Percentiles rank a stretch among this genome's conserved stretches.
Conservation (phyloP, 2,113 vertebrate genomes). For the Scomber japonicus region DNA sequence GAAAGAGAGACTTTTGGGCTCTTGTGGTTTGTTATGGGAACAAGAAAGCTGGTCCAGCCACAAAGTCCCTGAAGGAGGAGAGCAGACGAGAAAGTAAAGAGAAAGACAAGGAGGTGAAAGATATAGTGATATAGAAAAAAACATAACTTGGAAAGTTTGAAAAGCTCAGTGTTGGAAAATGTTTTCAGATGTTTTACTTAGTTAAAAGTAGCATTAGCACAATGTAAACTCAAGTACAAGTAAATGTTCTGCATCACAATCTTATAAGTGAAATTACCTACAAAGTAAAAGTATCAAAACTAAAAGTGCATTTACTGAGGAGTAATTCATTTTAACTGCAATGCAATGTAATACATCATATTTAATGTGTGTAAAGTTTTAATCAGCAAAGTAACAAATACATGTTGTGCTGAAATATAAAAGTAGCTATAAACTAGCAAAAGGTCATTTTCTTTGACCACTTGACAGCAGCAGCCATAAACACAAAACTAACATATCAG, state of each 20-base stretch:
- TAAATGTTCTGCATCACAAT: not conserved
- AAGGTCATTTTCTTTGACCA: too few species aligned
- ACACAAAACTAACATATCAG: too few species aligned
- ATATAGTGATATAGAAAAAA: not conserved
- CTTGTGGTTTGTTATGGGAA: slow-evolving; percentile 32
- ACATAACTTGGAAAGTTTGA: not conserved
- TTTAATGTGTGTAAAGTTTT: not conserved
- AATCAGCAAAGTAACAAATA: too few species aligned
- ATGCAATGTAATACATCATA: not conserved
- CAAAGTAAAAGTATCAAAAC: too few species aligned
- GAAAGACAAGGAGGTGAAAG: not conserved
- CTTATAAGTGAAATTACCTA: too few species aligned
- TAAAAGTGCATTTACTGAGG: too few species aligned
- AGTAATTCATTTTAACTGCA: not conserved
- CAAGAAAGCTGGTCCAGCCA: slow-evolving; percentile 15
- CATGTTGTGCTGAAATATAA: too few species aligned
- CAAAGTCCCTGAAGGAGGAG: slow-evolving; percentile 18
- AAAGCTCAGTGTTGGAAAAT: not conserved
- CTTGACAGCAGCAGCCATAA: too few species aligned
- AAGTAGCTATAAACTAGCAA: too few species aligned
- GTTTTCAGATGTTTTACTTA: too few species aligned
- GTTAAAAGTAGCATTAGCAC: not conserved
- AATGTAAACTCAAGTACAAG: not conserved
- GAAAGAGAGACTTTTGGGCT: not conserved
- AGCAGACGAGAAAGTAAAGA: too few species aligned